Base-by-base conservation (phyloP, 2,888 invertebrate species). In the Troilus luridus region DNA sequence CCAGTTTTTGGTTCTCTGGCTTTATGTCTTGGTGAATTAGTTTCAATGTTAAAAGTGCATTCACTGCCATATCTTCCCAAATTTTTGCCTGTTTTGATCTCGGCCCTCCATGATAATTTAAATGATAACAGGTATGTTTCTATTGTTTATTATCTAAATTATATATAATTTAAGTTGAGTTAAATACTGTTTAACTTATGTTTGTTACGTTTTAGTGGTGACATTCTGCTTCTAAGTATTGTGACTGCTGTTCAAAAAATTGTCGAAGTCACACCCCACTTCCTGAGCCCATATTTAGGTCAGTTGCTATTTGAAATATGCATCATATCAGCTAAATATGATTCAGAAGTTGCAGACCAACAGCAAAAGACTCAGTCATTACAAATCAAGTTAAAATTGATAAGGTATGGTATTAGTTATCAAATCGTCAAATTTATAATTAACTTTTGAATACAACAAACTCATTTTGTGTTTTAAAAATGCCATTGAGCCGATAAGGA, bases 281-380 rank as follows among this genome's bases (percentile, higher is more conserved):
- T 98, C 94, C 94, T 99, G 92, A 98, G 98, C 92, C 97, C 98
- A 0, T 98, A 98, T 94, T 94, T 98, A 62, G 96, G 96, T 92
- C 96, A 97, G 93, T 95, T 98, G 62, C 93, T 98, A 0, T 95
- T 95, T 14, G 96, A 96, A 93, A 94, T 97, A 77, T 95, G 96
- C 0, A 95, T 95, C 91, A 94, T 97, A 64, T 93, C 93, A 5
- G 92, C 93, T 11, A 91, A 92, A 60, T 92, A 91, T 88, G 91
- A 91, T 54, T 77, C 58, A 17, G 77, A 92, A 64, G 41, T 77
- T 90, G 90, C 91, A n/a, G 91, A 91, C 19, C 88, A 54, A 54
- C 90, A 90, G 19, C 90, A 89, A 56, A 91, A 89, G 89, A 89
- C 88, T 64, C 92, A 90, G 41, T 91, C 90, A 90, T 88, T 93